Percentiles rank a stretch among this genome's conserved stretches.
These are phyloP conservation scores for Leucopsar rothschildi DNA, from an alignment of 2,113 vertebrate species.

Conservation along the genomic window DNA sequence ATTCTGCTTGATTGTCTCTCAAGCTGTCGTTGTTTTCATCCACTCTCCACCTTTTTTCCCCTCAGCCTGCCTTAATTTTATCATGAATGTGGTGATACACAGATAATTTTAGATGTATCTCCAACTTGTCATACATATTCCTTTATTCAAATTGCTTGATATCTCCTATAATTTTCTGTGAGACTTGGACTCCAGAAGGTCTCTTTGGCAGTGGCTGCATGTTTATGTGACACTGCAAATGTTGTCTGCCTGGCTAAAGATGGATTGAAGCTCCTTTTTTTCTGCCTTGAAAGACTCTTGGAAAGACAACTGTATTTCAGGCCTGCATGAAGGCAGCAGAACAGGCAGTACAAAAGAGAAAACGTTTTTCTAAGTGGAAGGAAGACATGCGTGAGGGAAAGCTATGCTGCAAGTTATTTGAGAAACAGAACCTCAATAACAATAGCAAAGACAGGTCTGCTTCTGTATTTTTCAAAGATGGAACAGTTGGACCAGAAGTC, in stretches of 20 bases:
- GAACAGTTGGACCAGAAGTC: background rate
- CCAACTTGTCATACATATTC: background rate
- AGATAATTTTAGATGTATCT: background rate
- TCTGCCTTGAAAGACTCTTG: background rate
- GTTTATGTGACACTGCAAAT: background rate
- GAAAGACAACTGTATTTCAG: background rate
- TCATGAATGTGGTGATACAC: background rate
- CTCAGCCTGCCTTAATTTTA: background rate
- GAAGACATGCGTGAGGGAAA: background rate
- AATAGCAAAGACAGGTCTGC: background rate
- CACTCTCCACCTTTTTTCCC: background rate
- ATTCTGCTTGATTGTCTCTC: background rate
- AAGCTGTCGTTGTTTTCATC: background rate
- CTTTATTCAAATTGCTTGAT: background rate
- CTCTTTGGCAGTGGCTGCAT: background rate
- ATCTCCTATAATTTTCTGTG: background rate
- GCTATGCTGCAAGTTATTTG: rapidly evolving
- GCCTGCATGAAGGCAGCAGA: background rate
- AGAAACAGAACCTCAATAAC: background rate
- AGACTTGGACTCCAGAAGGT: background rate
- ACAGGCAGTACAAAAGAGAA: background rate
- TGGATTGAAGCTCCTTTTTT: background rate
- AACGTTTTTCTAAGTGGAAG: background rate
- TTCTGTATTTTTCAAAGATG: background rate
- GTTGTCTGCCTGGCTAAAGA: background rate